phyloP scores from a whole-genome alignment of 2,888 invertebrate genomes.

The Exocentrus adspersus region DNA sequence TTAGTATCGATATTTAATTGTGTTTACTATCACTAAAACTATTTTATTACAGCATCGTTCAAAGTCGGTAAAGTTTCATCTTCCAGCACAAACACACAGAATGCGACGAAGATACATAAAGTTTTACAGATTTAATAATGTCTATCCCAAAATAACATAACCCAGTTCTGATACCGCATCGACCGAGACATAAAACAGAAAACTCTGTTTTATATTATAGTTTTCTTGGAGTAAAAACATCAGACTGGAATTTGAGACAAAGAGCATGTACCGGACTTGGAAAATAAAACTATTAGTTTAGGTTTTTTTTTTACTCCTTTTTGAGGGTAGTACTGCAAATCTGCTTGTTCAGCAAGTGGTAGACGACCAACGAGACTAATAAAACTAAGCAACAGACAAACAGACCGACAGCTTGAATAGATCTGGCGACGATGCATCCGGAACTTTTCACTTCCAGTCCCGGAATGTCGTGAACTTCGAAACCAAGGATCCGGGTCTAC shows the following conservation, averaged over 20 bases:
- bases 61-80: neutral
- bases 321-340: too few species aligned
- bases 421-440: slow-evolving; percentile 32
- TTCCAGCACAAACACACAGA: neutral
- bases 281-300: too few species aligned
- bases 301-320: too few species aligned
- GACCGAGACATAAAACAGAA: slow-evolving; percentile 19
- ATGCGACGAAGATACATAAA: slow-evolving; percentile 6
- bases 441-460: slow-evolving; percentile 33
- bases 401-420: slow-evolving; percentile 29
- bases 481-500: slow-evolving; percentile 24
- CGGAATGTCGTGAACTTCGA: slow-evolving; percentile 26
- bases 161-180: slow-evolving; percentile 6
- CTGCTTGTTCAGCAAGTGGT: slow-evolving; percentile 33
- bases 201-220: slow-evolving; percentile 25
- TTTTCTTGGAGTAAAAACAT: slow-evolving; percentile 17
- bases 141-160: neutral
- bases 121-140: slow-evolving; percentile 11
- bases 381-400: slow-evolving; percentile 36
- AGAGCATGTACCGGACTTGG: neutral
- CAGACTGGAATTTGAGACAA: slow-evolving; percentile 10
- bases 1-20: too few species aligned
- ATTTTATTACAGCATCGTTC: neutral
- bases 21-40: neutral
- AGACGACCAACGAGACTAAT: slow-evolving; percentile 34